Evolutionary conservation across 2,888 invertebrate species (phyloP).

Genomic region (Merodon equestris): DNA sequence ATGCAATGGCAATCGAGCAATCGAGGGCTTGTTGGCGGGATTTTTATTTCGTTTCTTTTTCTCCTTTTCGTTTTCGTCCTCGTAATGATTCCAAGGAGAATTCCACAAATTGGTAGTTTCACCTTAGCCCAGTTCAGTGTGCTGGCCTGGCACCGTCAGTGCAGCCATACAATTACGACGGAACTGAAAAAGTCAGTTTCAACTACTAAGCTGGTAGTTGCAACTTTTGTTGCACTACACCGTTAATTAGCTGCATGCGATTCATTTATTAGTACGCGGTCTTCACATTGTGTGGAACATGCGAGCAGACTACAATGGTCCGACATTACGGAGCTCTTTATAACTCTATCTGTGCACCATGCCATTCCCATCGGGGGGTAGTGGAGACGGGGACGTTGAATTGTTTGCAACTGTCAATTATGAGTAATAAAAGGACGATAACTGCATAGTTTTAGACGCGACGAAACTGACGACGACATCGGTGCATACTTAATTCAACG

Average conservation of each 20-base stretch:
- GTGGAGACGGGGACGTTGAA: background rate
- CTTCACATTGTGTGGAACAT: constrained; percentile 33
- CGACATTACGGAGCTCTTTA: constrained; percentile 47
- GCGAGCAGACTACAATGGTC: constrained; percentile 65
- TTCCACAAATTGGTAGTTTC: constrained; percentile 63
- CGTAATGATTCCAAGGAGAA: constrained; percentile 40
- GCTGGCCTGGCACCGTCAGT: constrained; percentile 35
- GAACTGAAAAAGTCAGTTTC: constrained; percentile 39
- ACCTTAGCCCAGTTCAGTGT: constrained; percentile 63
- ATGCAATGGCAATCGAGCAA: constrained; percentile 57
- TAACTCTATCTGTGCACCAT: constrained; percentile 53
- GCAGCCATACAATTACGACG: constrained; percentile 42
- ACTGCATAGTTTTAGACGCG: constrained; percentile 64
- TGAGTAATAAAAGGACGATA: constrained; percentile 63
- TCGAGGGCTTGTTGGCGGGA: background rate
- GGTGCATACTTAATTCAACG: constrained; percentile 62
- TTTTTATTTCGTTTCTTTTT: background rate
- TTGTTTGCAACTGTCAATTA: constrained; percentile 63
- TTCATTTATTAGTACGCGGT: constrained; percentile 61
- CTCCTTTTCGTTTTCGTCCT: background rate
- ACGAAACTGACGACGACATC: constrained; percentile 52
- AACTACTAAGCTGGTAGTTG: constrained; percentile 35
- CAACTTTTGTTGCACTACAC: constrained; percentile 61
- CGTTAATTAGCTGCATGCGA: constrained; percentile 67
- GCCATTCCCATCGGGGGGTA: background rate